Base-by-base conservation (phyloP, 2,888 invertebrate species). In the Hyalella azteca region DNA sequence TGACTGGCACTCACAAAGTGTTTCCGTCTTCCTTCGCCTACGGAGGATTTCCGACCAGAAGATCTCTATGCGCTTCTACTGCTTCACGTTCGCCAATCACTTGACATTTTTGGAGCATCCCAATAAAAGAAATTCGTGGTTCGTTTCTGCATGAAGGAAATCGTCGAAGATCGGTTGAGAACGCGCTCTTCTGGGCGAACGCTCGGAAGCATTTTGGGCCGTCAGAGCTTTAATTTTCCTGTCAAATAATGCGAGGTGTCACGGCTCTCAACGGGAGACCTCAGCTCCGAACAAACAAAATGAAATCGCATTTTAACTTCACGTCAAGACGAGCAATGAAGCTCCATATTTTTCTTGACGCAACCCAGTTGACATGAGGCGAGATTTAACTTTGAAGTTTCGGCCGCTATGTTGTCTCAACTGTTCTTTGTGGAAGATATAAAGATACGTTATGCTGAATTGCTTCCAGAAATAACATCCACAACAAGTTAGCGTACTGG, bases 181-280 rank as follows among this genome's bases (percentile, higher is more conserved):
- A 36, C 22, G 66, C 66, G 66, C 32, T 66, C 66, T 66, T 66
- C 36, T 66, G n/a, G 36, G 32, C 36, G 29, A n/a, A 15, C 39
- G 66, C 66, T 36, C 32, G 66, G 66, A 66, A 66, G 66, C 66
- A 15, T 36, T 66, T 36, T 32, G 66, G 66, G 36, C 39, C 36
- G 36, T 19, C 66, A 36, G 66, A 36, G 66, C 66, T 66, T 66
- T 66, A 66, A 66, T 66, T 66, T 66, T 66, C 66, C 66, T 66
- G 66, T 66, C 66, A 66, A 66, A 66, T 66, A 66, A 66, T 66
- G 66, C 66, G 66, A 66, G 66, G 66, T 66, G 66, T 66, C 66
- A 66, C 54, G 54, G 54, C 54, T 22, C 54, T 54, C 54, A 26
- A 54, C 54, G 66, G 29, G 66, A 66, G 66, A 32, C 36, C 36